Conservation (phyloP, 2,797 vertebrate genomes). For the Acanthis flammea region DNA sequence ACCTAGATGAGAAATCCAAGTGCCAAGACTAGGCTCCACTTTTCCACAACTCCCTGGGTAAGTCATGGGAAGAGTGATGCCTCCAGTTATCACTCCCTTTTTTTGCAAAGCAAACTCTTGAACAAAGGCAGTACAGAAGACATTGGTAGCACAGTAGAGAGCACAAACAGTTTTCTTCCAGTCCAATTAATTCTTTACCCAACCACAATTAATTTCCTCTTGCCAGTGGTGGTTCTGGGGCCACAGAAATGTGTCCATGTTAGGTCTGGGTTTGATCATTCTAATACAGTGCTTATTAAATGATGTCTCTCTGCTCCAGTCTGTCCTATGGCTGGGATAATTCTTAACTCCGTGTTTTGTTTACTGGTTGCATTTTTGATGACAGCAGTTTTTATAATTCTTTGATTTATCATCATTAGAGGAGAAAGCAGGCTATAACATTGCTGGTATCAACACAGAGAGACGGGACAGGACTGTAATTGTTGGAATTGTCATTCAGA, state of each 20-base stretch:
- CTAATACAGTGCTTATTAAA: not conserved
- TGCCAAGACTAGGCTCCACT: not conserved
- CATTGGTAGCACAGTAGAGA: not conserved
- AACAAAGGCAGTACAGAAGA: not conserved
- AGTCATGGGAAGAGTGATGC: not conserved
- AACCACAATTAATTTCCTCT: not conserved
- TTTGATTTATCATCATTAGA: not conserved
- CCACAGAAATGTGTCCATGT: not conserved
- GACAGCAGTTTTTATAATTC: not conserved
- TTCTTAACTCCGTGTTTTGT: not conserved
- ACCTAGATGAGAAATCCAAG: not conserved
- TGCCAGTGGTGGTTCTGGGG: not conserved
- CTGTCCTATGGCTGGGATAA: not conserved
- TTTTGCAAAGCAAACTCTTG: not conserved
- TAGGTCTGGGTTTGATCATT: not conserved
- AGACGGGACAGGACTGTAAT: not conserved
- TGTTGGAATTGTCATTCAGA: constrained; percentile 9
- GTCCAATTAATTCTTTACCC: not conserved
- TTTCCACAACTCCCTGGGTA: not conserved
- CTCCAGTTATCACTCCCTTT: not conserved
- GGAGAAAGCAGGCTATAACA: not conserved
- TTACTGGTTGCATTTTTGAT: not conserved
- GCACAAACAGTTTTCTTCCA: not conserved
- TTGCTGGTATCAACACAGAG: not conserved
- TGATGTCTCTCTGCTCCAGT: not conserved